Base-by-base conservation (phyloP, 1,140 invertebrate species). In the Dendrolimus kikuchii region DNA sequence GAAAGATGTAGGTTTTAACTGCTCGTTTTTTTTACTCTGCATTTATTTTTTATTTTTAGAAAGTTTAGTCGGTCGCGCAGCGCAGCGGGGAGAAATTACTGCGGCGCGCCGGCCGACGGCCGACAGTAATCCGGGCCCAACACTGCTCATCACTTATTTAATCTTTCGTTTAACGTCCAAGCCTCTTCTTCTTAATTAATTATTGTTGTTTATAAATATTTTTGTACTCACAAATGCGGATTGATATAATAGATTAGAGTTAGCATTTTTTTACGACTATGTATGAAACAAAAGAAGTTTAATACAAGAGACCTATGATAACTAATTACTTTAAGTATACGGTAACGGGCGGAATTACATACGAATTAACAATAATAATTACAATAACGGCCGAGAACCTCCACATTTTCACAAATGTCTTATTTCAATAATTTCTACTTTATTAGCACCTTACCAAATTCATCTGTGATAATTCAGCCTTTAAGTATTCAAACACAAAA, bases 361-460 rank as follows among this genome's bases (percentile, higher is more conserved):
- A 84, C 79, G 76, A 86, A 84, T 84, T 80, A 86, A 86, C 79
- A 82, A 82, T 80, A 86, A 86, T 77, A 82, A 82, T 55, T 68
- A 76, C 66, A 58, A 71, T 71, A 68, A 71, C 69, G 74, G 71
- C 64, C 64, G 67, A 71, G 64, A 71, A 74, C 66, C 62, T 69
- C 68, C 57, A 68, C 64, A 71, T 68, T 55, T 67, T 63, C 72
- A 55, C 59, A 51, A 71, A 66, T 69, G 66, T 64, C 71, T 75
- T 77, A 77, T 62, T 62, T 68, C 67, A 72, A 74, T 71, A 74
- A 68, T 64, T 75, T 75, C 62, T 74, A 74, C 55, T 68, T 74
- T 81, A 82, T 74, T 86, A 86, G 82, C 82, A 86, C 82, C 82
- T 82, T 80, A 84, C 82, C 81, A 84, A 79, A 84, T 78, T 83